phyloP scores from a whole-genome alignment of 2,797 vertebrate species.

The Astyanax mexicanus region DNA sequence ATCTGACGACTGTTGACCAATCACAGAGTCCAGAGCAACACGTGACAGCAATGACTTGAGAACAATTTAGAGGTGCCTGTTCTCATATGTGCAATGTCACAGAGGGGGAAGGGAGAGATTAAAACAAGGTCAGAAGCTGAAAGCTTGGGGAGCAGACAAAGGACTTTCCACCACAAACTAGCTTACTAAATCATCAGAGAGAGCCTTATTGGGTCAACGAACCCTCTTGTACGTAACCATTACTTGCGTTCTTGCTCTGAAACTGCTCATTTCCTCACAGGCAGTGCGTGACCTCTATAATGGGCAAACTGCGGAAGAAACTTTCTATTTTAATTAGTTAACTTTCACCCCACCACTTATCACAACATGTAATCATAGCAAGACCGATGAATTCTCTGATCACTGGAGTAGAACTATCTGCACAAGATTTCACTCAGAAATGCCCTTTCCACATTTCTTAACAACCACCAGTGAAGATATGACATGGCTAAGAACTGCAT shows the following conservation, averaged over 20 bases:
- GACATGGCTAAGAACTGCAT: conserved; percentile 14
- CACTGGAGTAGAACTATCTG: not conserved
- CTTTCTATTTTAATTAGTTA: conserved; percentile 4
- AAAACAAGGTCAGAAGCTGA: conserved; percentile 46
- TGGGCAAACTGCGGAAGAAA: not conserved
- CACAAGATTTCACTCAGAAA: not conserved
- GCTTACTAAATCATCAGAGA: not conserved
- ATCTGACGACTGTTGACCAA: conserved; percentile 43
- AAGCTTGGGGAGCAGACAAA: conserved; percentile 31
- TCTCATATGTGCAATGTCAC: conserved; percentile 26
- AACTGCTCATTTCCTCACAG: not conserved
- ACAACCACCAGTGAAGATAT: conserved; percentile 3
- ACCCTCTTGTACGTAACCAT: conserved; percentile 26
- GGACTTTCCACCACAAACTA: conserved; percentile 10
- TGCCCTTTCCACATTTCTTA: not conserved
- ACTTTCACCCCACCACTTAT: not conserved
- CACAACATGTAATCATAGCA: too few species aligned
- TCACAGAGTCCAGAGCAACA: conserved; percentile 32
- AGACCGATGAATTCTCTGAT: not conserved
- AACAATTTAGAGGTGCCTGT: conserved; percentile 39
- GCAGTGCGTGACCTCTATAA: conserved; percentile 5
- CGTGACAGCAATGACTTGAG: conserved; percentile 49
- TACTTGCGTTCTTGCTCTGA: not conserved
- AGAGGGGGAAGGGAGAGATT: conserved; percentile 16
- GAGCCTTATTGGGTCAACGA: conserved; percentile 20